Evolutionary conservation across 53 echinoderm and acorn worm species (phyloP), one percentile per base, ranked within the genome.

Genomic region (Luidia sarsii): DNA sequence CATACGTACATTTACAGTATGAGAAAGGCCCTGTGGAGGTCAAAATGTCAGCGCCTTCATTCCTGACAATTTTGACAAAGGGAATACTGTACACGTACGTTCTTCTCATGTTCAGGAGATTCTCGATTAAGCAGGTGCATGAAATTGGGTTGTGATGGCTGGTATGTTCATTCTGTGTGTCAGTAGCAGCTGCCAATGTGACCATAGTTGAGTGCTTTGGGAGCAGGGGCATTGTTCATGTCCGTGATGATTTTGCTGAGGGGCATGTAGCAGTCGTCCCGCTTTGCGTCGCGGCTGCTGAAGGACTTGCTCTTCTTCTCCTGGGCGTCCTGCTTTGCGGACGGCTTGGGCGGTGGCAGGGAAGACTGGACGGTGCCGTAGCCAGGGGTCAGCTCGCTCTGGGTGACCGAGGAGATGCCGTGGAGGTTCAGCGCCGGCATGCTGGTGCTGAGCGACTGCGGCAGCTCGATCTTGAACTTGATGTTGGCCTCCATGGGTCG

Each of bases 391-490:
- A 37, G 7, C 21, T 67, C 67, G 11, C 43, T 48, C 28, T 61
- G 39, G 38, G 53, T 72, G 37, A 72, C 37, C 3, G 85, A 64
- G 3, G 86, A 70, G 33, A 90, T 82, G 55, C 82, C 79, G 21
- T 86, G 77, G 53, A 41, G 41, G 77, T 90, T 90, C 6, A 90
- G 80, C n/a, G 90, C 90, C 19, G 90, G 90, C 70, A 90, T 82
- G 45, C 90, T 90, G n/a, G 89, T 79, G 63, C 88, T 89, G 10
- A 92, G 64, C 2, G 77, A 77, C 48, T 60, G 77, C 31, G 92
- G 92, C 86, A 92, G 68, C 55, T 92, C 92, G 18, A 92, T 92
- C 75, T 89, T 89, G 7, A 92, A 84, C 31, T 85, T 77, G 34
- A 92, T 75, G 65, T 92, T 92, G 18, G 92, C 92, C 41, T 92